phyloP scores from a whole-genome alignment of 1,140 invertebrate species.

The Drosophila serrata region DNA sequence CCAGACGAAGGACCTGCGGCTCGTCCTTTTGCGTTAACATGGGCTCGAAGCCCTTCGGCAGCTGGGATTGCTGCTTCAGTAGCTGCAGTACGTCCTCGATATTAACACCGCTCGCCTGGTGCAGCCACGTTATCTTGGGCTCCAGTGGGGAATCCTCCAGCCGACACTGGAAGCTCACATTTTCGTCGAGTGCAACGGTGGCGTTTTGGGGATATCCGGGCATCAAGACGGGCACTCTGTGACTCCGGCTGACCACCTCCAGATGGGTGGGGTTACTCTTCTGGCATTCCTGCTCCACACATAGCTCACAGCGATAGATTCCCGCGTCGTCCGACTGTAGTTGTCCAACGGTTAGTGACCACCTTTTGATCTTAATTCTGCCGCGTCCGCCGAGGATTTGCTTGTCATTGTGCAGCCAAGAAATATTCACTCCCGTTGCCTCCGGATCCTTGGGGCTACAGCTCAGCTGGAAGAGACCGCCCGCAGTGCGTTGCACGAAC shows the following conservation, averaged over 20 bases:
- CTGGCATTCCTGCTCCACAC: slow-evolving; percentile 91
- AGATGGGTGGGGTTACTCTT: slow-evolving; percentile 87
- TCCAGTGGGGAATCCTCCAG: slow-evolving; percentile 90
- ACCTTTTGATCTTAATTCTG: slow-evolving; percentile 86
- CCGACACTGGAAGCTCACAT: slow-evolving; percentile 89
- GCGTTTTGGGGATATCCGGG: slow-evolving; percentile 91
- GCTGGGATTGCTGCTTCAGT: slow-evolving; percentile 8
- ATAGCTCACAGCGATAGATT: slow-evolving; percentile 94
- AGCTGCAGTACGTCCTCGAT: slow-evolving; percentile 36
- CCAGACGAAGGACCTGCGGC: slow-evolving; percentile 90
- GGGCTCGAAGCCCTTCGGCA: not conserved
- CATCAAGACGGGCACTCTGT: slow-evolving; percentile 91
- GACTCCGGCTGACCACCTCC: slow-evolving; percentile 86
- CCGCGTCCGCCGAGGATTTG: slow-evolving; percentile 72
- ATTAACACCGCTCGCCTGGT: slow-evolving; percentile 5
- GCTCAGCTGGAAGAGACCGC: slow-evolving; percentile 87
- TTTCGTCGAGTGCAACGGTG: slow-evolving; percentile 89
- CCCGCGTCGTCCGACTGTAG: slow-evolving; percentile 91
- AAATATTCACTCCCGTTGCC: slow-evolving; percentile 90
- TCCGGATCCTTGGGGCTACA: slow-evolving; percentile 87
- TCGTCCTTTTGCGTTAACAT: slow-evolving; percentile 41
- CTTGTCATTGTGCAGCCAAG: slow-evolving; percentile 90
- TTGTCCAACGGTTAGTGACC: slow-evolving; percentile 90
- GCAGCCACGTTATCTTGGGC: slow-evolving; percentile 90
- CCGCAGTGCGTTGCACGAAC: slow-evolving; percentile 86